A percentile compares a stretch with the other conserved stretches of the same genome.
Conservation (phyloP, 2,113 vertebrate species). For the Spheniscus mendiculus region DNA sequence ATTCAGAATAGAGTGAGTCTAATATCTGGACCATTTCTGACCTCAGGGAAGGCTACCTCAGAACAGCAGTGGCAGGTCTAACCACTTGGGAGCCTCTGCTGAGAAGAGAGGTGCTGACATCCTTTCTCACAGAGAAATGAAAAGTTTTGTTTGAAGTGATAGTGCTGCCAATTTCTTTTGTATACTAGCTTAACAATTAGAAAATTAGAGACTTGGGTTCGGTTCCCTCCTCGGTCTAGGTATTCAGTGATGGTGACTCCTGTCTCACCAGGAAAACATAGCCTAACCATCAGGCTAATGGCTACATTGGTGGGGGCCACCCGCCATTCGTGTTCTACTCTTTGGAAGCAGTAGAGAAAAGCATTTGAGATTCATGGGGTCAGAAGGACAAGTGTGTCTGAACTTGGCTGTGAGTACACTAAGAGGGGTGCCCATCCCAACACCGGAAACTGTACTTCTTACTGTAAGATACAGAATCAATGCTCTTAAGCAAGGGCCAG, state of each 20-base stretch:
- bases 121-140: not conserved
- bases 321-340: not conserved
- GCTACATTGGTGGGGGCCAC: not conserved
- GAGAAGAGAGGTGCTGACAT: not conserved
- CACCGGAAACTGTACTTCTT: not conserved
- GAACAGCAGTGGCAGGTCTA: not conserved
- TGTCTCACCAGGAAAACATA: not conserved
- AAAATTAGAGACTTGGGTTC: not conserved
- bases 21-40: not conserved
- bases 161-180: not conserved
- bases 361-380: not conserved
- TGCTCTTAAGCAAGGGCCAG: not conserved
- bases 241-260: not conserved
- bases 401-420: not conserved
- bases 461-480: not conserved
- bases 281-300: not conserved
- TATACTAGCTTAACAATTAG: not conserved
- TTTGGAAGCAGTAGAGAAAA: not conserved
- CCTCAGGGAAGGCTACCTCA: not conserved
- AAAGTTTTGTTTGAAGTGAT: not conserved
- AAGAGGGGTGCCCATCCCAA: not conserved
- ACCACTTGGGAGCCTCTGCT: not conserved
- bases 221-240: not conserved
- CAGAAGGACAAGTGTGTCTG: not conserved
- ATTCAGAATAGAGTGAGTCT: not conserved